These are phyloP conservation scores for Sylvietta virens DNA, from an alignment of 2,113 vertebrate species.

Conservation along the genomic window DNA sequence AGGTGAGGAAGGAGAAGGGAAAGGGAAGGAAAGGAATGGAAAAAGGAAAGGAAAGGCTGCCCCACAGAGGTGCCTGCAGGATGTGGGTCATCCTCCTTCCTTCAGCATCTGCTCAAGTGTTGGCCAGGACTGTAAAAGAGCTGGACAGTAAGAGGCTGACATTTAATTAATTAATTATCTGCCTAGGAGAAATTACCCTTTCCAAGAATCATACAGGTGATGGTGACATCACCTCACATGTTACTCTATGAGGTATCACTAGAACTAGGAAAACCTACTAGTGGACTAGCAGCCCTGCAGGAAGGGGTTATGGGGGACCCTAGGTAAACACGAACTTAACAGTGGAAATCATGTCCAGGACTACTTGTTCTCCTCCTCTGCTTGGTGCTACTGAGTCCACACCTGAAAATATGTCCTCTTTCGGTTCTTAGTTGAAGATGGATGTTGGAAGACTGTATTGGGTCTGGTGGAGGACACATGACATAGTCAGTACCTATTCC, in stretches of 20 bases:
- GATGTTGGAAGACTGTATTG: neutral
- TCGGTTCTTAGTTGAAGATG: accelerated
- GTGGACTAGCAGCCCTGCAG: neutral
- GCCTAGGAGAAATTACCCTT: neutral
- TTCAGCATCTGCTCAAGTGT: neutral
- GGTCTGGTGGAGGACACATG: accelerated
- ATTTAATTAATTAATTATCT: neutral
- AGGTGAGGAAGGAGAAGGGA: neutral
- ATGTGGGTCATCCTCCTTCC: neutral
- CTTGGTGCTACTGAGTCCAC: neutral
- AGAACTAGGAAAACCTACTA: neutral
- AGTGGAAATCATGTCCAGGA: neutral
- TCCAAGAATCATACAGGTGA: neutral
- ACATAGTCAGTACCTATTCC: neutral
- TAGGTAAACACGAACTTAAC: accelerated
- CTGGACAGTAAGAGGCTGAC: neutral
- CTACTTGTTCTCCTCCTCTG: neutral
- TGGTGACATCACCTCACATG: neutral
- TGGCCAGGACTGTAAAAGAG: neutral
- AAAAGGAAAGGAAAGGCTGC: neutral
- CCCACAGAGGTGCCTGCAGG: neutral
- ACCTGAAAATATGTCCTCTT: neutral
- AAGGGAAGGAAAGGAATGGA: neutral
- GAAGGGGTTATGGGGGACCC: neutral
- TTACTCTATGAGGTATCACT: neutral